Percentiles rank a stretch among this genome's conserved stretches.
These are phyloP conservation scores for Oryzias woworae DNA, from an alignment of 2,113 vertebrate species.

Conservation along the genomic window DNA sequence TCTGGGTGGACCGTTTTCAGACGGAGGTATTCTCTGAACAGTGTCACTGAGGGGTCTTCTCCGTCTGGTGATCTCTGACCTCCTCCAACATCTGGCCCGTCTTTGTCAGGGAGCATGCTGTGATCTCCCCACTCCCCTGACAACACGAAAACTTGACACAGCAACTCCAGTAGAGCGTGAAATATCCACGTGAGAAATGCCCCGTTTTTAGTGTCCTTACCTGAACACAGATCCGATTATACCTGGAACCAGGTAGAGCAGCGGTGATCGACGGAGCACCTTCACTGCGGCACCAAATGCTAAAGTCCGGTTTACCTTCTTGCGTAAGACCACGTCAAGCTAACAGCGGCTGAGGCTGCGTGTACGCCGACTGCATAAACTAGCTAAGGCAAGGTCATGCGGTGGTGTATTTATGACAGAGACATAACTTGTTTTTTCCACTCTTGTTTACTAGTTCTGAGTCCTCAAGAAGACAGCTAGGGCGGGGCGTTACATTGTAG, in stretches of 20 bases:
- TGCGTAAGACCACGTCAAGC: no score
- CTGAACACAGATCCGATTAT: neutral
- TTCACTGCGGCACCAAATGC: no score
- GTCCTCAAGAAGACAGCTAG: neutral
- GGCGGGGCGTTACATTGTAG: no score
- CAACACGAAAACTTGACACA: conserved; percentile 1
- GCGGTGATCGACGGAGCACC: neutral
- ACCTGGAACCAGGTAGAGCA: no score
- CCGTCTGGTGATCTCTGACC: conserved; percentile 29
- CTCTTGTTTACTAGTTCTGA: neutral
- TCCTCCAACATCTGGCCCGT: conserved; percentile 57
- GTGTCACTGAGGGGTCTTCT: conserved; percentile 85
- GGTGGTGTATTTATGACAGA: neutral
- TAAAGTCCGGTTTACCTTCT: no score
- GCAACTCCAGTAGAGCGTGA: neutral
- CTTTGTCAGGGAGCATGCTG: conserved; percentile 79
- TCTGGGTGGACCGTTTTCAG: conserved; percentile 89
- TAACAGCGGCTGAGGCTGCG: neutral
- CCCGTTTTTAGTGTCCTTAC: neutral
- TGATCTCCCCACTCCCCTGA: conserved; percentile 11
- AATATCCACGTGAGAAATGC: neutral
- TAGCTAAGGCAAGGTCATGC: neutral
- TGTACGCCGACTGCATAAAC: neutral
- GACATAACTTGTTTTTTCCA: neutral
- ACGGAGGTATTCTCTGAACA: conserved; percentile 90